Base-by-base conservation (phyloP, 2,797 vertebrate genomes). In the Malurus leucopterus region DNA sequence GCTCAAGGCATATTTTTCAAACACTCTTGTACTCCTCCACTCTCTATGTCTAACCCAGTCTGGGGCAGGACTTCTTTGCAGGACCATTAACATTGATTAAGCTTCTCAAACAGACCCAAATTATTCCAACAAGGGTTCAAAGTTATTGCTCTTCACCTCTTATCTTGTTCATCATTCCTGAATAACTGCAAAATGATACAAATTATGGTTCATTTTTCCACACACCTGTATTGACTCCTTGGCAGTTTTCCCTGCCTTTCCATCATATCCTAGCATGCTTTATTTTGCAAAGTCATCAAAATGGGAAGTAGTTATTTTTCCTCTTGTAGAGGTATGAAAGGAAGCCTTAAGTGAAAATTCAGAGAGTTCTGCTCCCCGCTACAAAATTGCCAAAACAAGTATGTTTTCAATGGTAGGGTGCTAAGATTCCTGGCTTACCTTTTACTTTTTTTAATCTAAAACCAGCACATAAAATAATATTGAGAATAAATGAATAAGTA, bases 391-490 rank as follows among this genome's bases (percentile, higher is more conserved):
- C 26, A 64, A 64, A 68, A 15, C 15, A 34, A 3, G 10, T 27
- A 41, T 1, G 1, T 49, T 72, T 82, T 29, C 29, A 76, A 73
- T 0, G 1, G n/a, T 1, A 51, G 9, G 10, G 7, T 29, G 6
- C 40, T 40, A 84, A 30, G 29, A 65, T 57, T 72, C 30, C 19
- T 40, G 50, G 5, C 6, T 65, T 63, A 16, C 7, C 6, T 32
- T 47, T 50, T 24, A 50, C 26, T 41, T 19, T 82, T 47, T n/a
- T 22, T 23, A 55, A 74, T 38, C 24, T 57, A 50, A 69, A 74
- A 0, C 20, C 23, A 74, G 57, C 12, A 59, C 19, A 61, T 40
- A 67, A 71, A 34, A 34, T 75, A 88, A 57, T 29, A 29, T 20
- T 18, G 15, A 74, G 6, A 80, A 85, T 36, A 85, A 74, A 22